A percentile compares a stretch with the other conserved stretches of the same genome.
Conservation (phyloP, 2,113 vertebrate genomes). For the Ovis canadensis region DNA sequence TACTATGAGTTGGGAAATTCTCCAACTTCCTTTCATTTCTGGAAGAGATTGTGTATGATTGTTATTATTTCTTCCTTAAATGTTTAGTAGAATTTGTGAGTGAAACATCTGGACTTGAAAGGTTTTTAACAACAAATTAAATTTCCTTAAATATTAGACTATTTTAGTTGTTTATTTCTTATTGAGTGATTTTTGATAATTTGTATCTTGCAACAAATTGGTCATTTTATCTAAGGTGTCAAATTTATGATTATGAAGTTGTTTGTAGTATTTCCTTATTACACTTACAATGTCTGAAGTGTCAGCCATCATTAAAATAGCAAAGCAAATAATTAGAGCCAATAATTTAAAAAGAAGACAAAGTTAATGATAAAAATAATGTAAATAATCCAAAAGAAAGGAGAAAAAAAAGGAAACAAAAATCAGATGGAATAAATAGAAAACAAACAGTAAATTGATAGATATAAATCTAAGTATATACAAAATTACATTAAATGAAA, state of each 20-base stretch:
- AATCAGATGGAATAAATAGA: conserved; percentile 13
- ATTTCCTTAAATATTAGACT: not conserved
- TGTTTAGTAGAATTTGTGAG: not conserved
- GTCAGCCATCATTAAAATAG: not conserved
- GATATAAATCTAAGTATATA: not conserved
- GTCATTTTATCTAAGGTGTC: not conserved
- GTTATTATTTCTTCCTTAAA: conserved; percentile 23
- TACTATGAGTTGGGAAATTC: not conserved
- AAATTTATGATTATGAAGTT: not conserved
- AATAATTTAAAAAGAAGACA: not conserved
- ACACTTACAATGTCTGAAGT: not conserved
- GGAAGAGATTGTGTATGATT: not conserved
- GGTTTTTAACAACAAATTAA: not conserved
- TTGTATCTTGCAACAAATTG: not conserved
- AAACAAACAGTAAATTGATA: conserved; percentile 2
- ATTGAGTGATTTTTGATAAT: not conserved
- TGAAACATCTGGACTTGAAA: not conserved
- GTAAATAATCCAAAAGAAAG: not conserved
- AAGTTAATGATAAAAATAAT: not conserved
- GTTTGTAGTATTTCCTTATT: not conserved
- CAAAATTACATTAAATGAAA: conserved; percentile 13
- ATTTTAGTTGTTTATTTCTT: not conserved
- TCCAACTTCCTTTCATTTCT: not conserved
- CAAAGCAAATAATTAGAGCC: conserved; percentile 10
- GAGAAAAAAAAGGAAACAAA: not conserved